A percentile compares a stretch with the other conserved stretches of the same genome.
These are phyloP conservation scores for Cyphomyrmex costatus DNA, from an alignment of 1,140 invertebrate genomes.

Conservation along the genomic window DNA sequence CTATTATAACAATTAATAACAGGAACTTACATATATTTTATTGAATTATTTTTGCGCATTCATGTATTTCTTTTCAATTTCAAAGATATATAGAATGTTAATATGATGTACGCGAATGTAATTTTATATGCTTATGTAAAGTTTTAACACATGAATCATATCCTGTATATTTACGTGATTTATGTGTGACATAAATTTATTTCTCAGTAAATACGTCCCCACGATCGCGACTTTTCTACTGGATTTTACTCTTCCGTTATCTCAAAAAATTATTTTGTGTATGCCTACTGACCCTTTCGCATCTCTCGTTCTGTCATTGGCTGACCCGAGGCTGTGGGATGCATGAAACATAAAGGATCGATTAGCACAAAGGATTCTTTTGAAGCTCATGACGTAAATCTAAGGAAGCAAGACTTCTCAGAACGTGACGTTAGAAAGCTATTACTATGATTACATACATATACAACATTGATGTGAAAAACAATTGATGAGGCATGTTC, in stretches of 20 bases:
- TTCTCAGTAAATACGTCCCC: slow-evolving; percentile 16
- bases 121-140: neutral
- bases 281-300: slow-evolving; percentile 83
- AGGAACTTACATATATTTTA: neutral
- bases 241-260: slow-evolving; percentile 5
- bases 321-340: slow-evolving; percentile 76
- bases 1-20: neutral
- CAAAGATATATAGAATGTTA: neutral
- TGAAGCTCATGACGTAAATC: neutral
- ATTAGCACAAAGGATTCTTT: slow-evolving; percentile 57
- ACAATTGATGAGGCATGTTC: neutral
- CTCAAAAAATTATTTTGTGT: slow-evolving; percentile 27
- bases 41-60: neutral
- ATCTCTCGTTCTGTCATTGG: slow-evolving; percentile 84
- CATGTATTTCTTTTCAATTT: neutral
- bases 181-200: neutral
- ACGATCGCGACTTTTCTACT: slow-evolving; percentile 35
- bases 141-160: neutral
- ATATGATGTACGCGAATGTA: neutral
- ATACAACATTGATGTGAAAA: neutral
- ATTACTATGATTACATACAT: slow-evolving; percentile 17
- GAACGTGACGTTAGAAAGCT: slow-evolving; percentile 11
- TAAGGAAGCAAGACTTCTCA: slow-evolving; percentile 26
- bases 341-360: slow-evolving; percentile 79
- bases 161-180: neutral